These are phyloP conservation scores for Triplophysa dalaica DNA, from an alignment of 2,113 vertebrate species.

Conservation along the genomic window DNA sequence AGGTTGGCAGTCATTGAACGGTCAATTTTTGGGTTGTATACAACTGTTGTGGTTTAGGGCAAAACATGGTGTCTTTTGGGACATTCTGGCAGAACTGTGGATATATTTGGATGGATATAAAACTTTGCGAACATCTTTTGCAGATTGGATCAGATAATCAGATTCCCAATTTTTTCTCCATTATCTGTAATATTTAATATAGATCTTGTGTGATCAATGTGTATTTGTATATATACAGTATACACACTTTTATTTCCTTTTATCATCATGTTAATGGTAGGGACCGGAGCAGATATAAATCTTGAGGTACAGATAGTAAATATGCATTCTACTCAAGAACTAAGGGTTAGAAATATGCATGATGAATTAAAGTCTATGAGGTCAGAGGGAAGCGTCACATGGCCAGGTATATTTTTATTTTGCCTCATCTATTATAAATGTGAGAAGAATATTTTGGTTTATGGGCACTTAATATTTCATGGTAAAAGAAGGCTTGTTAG, in stretches of 20 bases:
- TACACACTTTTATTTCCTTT: too few species aligned
- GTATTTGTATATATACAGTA: too few species aligned
- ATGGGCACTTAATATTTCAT: slow-evolving; percentile 71
- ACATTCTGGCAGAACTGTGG: too few species aligned
- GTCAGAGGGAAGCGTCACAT: slow-evolving; percentile 59
- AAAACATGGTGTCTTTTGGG: neutral
- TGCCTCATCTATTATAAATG: slow-evolving; percentile 67
- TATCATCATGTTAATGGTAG: neutral
- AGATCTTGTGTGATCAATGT: too few species aligned
- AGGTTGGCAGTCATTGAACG: slow-evolving; percentile 7
- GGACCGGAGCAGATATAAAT: neutral
- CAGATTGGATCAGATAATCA: too few species aligned
- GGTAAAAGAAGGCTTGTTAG: slow-evolving; percentile 60
- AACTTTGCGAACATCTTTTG: too few species aligned
- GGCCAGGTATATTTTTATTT: slow-evolving; percentile 66
- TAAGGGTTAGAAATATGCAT: slow-evolving; percentile 40
- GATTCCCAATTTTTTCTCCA: too few species aligned
- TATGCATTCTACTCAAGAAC: neutral
- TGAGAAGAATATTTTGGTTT: slow-evolving; percentile 71
- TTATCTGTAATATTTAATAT: too few species aligned
- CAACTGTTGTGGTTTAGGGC: too few species aligned
- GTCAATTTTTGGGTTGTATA: too few species aligned
- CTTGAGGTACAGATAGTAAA: neutral
- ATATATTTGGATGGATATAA: neutral
- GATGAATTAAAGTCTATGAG: slow-evolving; percentile 60